Evolutionary conservation across 2,888 invertebrate species (phyloP).

Genomic region (Pseudanteris insignis): DNA sequence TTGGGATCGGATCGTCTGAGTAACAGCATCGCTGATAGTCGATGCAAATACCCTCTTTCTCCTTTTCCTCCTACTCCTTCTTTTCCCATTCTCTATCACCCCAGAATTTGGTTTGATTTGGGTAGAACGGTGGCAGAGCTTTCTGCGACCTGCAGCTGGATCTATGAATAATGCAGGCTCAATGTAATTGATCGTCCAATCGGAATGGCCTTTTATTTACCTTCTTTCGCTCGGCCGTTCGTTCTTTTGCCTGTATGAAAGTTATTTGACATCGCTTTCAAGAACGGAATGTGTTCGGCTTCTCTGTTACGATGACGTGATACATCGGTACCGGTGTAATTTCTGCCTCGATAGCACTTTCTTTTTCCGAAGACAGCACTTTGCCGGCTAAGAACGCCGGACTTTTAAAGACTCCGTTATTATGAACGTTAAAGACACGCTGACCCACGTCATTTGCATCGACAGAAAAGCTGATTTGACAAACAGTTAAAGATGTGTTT

Average conservation of each 20-base stretch:
- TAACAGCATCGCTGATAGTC: conserved; percentile 59
- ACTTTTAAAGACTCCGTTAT: conserved; percentile 11
- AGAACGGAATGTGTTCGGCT: conserved; percentile 55
- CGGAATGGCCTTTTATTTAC: conserved; percentile 67
- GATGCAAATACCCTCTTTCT: conserved; percentile 60
- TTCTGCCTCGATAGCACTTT: conserved; percentile 34
- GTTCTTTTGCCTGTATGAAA: conserved; percentile 54
- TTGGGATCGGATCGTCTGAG: conserved; percentile 51
- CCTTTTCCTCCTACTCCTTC: conserved; percentile 44
- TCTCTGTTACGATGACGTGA: conserved; percentile 47
- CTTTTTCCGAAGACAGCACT: conserved; percentile 35
- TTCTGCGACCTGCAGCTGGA: conserved; percentile 62
- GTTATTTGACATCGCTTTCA: conserved; percentile 64
- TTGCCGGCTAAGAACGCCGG: conserved; percentile 9
- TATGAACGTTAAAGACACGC: conserved; percentile 19
- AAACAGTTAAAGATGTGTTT: too few species aligned
- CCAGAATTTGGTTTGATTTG: conserved; percentile 55
- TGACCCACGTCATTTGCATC: conserved; percentile 16
- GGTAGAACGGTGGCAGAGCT: conserved; percentile 55
- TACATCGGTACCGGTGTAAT: conserved; percentile 43
- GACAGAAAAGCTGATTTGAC: not conserved
- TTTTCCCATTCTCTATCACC: conserved; percentile 39
- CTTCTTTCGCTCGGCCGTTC: conserved; percentile 61
- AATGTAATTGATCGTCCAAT: conserved; percentile 66
- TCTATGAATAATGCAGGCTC: conserved; percentile 65